A percentile compares a stretch with the other conserved stretches of the same genome.
Conservation (phyloP, 1,140 invertebrate species). For the Sarcophaga bullata region DNA sequence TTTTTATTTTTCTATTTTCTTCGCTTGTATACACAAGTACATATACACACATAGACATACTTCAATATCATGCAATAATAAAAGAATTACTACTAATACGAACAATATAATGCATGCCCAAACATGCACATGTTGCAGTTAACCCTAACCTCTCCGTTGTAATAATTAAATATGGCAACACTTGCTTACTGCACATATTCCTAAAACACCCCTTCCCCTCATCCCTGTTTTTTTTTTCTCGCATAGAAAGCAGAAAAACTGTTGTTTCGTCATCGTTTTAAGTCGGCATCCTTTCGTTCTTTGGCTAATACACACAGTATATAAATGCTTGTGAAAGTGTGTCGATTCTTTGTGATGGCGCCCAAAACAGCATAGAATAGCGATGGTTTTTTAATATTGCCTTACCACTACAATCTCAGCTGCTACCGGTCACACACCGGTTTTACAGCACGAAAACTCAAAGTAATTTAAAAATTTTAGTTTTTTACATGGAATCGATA, state of each 20-base stretch:
- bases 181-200: background rate
- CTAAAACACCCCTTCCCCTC: too few relatives aligned
- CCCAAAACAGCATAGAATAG: conserved; percentile 25
- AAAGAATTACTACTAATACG: background rate
- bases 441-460: conserved; percentile 44
- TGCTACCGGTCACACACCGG: conserved; percentile 62
- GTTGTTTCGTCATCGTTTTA: conserved; percentile 38
- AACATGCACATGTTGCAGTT: background rate
- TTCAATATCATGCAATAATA: conserved; percentile 5
- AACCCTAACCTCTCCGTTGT: background rate
- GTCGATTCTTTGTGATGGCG: conserved; percentile 20
- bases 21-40: background rate
- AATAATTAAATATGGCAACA: background rate
- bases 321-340: background rate
- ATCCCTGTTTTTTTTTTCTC: too few relatives aligned
- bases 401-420: conserved; percentile 63
- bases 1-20: background rate
- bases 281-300: conserved; percentile 36
- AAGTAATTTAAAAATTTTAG: background rate
- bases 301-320: background rate
- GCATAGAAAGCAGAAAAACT: conserved; percentile 13
- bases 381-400: conserved; percentile 34
- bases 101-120: background rate
- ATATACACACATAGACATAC: background rate
- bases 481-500: background rate